These are phyloP conservation scores for Rhogogaster chlorosoma DNA, from an alignment of 2,888 invertebrate genomes.

Conservation along the genomic window DNA sequence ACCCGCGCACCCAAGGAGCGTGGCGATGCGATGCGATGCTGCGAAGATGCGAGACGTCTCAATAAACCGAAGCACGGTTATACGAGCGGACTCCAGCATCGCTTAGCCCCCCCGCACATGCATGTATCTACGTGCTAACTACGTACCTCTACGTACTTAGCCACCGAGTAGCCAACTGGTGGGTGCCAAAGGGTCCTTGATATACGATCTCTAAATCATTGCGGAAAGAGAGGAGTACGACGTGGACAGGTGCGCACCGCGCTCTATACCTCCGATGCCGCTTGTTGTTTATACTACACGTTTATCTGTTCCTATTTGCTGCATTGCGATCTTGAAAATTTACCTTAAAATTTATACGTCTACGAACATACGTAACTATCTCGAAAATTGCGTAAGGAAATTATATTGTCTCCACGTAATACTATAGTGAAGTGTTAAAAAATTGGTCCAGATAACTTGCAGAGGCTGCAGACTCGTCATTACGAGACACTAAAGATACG, in stretches of 20 bases:
- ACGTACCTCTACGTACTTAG: constrained; percentile 13
- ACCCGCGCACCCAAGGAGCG: neutral
- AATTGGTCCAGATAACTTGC: neutral
- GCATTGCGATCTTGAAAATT: neutral
- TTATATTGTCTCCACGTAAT: neutral
- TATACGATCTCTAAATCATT: constrained; percentile 77
- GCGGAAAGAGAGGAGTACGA: constrained; percentile 68
- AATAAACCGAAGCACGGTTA: neutral
- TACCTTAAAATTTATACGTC: too few relatives aligned
- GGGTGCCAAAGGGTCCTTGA: constrained; percentile 73
- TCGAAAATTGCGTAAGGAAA: too few relatives aligned
- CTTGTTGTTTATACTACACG: neutral
- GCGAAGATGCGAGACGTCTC: constrained; percentile 19
- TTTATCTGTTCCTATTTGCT: neutral
- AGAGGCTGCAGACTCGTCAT: neutral
- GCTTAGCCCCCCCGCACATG: neutral
- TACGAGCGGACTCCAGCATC: neutral
- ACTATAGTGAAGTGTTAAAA: neutral
- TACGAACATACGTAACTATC: too few relatives aligned
- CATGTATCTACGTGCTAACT: constrained; percentile 17
- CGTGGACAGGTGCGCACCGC: constrained; percentile 55
- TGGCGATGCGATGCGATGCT: neutral
- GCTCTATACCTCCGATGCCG: neutral
- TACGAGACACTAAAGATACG: neutral
- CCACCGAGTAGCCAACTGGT: constrained; percentile 33